Base-by-base conservation (phyloP, 1,140 invertebrate species). In the Armadillidium nasatum region DNA sequence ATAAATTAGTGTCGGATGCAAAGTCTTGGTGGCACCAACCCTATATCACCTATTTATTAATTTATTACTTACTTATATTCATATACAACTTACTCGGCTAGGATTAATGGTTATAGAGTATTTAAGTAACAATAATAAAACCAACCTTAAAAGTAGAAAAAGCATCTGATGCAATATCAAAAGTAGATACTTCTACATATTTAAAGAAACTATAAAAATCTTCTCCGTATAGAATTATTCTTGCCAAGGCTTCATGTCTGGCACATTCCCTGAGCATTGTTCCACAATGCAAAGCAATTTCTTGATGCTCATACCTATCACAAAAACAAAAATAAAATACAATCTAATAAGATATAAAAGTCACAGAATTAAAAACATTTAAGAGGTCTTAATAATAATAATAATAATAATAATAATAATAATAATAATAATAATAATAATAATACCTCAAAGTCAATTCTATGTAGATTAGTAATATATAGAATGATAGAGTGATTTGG, bases 131-230 rank as follows among this genome's bases (percentile, higher is more conserved):
- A 74, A 43, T 11, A 76, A n/a, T 43, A 60, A n/a, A 45, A 80
- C 76, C 79, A 85, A 96, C 95, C 91, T 99, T 99, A 90, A 99
- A 99, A 77, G 98, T 99, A 84, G 97, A 97, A 89, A 99, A 99
- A 86, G 97, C 98, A 92, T 99, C 98, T 80, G 97, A 99, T 84
- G 98, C 97, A 84, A 99, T 99, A 89, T 99, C 98, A 89, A 99
- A 99, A 76, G 97, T 98, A 75, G 97, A 98, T 77, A 98, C 94
- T 89, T 99, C 97, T 83, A 99, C 98, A 87, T 99, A 99, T 87
- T 93, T 91, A 87, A 99, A 99, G 88, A 99, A 99, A 87, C 98
- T 96, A 86, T 97, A 99, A 89, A 99, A 99, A 85, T 98, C 94
- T 82, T 97, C 94, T 73, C 94, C 96, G 86, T 96, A 91, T 78